Base-by-base conservation (phyloP, 2,888 invertebrate genomes). In the Pristionchus arcanus region DNA sequence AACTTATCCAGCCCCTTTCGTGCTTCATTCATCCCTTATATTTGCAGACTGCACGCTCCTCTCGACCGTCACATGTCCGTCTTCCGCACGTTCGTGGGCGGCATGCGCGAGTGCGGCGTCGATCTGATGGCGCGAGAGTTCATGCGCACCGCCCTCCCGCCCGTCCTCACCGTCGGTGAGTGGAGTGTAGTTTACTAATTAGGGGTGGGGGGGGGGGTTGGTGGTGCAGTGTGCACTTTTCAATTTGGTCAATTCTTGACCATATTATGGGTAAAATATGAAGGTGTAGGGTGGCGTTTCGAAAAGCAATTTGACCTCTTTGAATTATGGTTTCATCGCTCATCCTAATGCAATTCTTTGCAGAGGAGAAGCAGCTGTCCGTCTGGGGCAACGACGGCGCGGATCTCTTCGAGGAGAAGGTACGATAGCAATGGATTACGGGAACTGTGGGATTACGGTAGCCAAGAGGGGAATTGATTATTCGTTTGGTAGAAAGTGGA, bases 91-190 rank as follows among this genome's bases (percentile, higher is more conserved):
- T 87, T 92, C 74, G 87, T 92, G n/a, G 81, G 91, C 13, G 91
- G 91, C 3, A 96, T 97, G 21, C 92, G 96, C n/a, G 97, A 98
- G 95, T 96, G 96, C 66, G 97, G 97, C 28, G 97, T 97, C 3
- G 99, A 99, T 96, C 97, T 97, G 95, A 96, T 98, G 96, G 97
- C 97, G 3, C 97, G 97, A 94, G 96, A 97, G 92, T 97, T 97
- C 94, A 97, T 98, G 95, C 97, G 97, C 94, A 97, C 97, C 95
- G 97, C 97, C 7, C 96, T 99, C 89, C 98, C 99, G 0, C 98
- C 98, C 0, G 96, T 97, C 66, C 91, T 95, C 55, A 93, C 94
- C 19, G 90, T 90, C 5, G 90, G 92, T 93, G 71, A 66, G 88
- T 68, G 31, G 49, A 13, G 13, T n/a, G 84, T 55, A 49, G 28